These are phyloP conservation scores for Leistus spinibarbis DNA, from an alignment of 2,888 invertebrate species.

Conservation along the genomic window DNA sequence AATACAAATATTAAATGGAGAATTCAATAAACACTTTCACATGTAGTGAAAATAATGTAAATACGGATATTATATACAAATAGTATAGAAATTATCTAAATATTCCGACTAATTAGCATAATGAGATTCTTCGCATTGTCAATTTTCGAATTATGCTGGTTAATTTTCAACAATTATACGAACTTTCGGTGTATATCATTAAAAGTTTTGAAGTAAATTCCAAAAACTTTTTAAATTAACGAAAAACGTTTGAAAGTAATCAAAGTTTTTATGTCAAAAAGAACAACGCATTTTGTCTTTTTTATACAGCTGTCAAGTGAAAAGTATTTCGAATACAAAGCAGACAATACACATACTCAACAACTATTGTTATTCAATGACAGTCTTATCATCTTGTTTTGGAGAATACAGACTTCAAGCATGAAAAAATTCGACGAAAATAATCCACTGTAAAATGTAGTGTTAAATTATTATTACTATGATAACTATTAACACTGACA, in stretches of 20 bases:
- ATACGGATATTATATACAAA: background rate
- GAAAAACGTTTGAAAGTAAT: background rate
- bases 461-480: too few species aligned
- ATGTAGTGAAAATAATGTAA: background rate
- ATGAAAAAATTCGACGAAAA: background rate
- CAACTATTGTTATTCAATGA: background rate
- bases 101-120: background rate
- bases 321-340: background rate
- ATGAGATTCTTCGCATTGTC: background rate
- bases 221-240: background rate
- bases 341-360: too few species aligned
- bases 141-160: background rate
- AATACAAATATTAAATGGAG: background rate
- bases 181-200: background rate
- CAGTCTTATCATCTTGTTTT: background rate
- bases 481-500: too few species aligned
- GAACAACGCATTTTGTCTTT: background rate
- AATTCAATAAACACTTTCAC: background rate
- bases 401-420: background rate
- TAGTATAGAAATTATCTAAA: background rate
- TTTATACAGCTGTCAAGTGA: background rate
- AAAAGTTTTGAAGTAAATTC: background rate
- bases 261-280: background rate
- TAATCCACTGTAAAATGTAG: too few species aligned
- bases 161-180: background rate